Evolutionary conservation across 2,113 vertebrate genomes (phyloP).

Genomic region (Dunckerocampus dactyliophorus): DNA sequence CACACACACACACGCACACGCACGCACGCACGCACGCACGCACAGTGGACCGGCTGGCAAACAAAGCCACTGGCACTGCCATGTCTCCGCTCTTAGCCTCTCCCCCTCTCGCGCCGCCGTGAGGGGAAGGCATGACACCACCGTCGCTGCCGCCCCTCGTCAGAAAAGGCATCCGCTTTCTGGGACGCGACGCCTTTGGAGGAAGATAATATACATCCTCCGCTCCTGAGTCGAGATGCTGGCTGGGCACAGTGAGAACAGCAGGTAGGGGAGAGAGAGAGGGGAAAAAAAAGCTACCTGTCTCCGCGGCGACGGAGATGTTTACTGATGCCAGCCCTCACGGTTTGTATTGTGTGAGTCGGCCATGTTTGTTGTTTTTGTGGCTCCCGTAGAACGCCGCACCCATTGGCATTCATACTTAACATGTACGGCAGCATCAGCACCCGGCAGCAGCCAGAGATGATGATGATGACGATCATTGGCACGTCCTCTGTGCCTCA

Average conservation of each 20-base stretch:
- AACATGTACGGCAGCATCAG: background rate
- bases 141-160: background rate
- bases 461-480: background rate
- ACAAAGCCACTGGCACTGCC: slow-evolving; percentile 59
- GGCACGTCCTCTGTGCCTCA: background rate
- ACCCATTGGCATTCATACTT: background rate
- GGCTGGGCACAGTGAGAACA: slow-evolving; percentile 67
- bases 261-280: slow-evolving; percentile 63
- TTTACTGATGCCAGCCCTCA: slow-evolving; percentile 42
- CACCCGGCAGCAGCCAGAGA: background rate
- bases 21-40: slow-evolving; percentile 44
- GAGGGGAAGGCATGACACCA: slow-evolving; percentile 37
- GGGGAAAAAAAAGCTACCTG: slow-evolving; percentile 42
- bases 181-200: background rate
- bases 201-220: slow-evolving; percentile 24
- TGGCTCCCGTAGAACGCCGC: background rate
- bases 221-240: slow-evolving; percentile 63
- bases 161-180: slow-evolving; percentile 8
- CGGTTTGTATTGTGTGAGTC: background rate
- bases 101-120: slow-evolving; percentile 23
- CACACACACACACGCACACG: slow-evolving; percentile 46
- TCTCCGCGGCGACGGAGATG: slow-evolving; percentile 60
- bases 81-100: slow-evolving; percentile 40
- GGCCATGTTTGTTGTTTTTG: slow-evolving; percentile 12
- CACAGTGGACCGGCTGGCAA: slow-evolving; percentile 46